phyloP scores from a whole-genome alignment of 2,888 invertebrate species.

The Ceraclea dissimilis region DNA sequence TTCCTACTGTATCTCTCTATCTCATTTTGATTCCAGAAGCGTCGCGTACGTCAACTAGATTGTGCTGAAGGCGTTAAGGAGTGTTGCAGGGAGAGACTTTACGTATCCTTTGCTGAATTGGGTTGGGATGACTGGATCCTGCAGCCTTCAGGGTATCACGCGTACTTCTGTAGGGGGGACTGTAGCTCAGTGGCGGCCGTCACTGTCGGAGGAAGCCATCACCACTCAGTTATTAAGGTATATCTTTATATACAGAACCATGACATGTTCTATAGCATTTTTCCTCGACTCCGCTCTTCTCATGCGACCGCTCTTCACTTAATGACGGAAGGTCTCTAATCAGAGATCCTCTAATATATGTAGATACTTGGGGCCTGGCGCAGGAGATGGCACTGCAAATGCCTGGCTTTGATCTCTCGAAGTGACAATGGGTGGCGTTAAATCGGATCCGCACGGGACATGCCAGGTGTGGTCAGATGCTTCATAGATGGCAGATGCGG shows the following conservation, averaged over 20 bases:
- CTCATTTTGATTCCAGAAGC: too few relatives aligned
- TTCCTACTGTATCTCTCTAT: too few relatives aligned
- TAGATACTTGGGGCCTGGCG: too few relatives aligned
- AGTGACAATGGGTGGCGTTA: too few relatives aligned
- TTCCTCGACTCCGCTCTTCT: too few relatives aligned
- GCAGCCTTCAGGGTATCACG: slow-evolving; percentile 73
- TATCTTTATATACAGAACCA: too few relatives aligned
- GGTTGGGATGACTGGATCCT: slow-evolving; percentile 89
- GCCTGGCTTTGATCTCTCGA: background rate
- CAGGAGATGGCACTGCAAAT: background rate
- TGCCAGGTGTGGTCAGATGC: too few relatives aligned
- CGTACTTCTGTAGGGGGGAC: slow-evolving; percentile 79
- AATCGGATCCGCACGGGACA: too few relatives aligned
- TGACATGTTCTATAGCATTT: too few relatives aligned
- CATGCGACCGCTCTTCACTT: too few relatives aligned
- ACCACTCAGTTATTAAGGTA: slow-evolving; percentile 70
- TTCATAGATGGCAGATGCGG: too few relatives aligned
- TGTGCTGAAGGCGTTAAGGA: slow-evolving; percentile 63
- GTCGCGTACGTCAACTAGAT: slow-evolving; percentile 57
- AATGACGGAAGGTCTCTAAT: too few relatives aligned
- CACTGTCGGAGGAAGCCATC: slow-evolving; percentile 54
- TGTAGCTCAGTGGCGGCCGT: slow-evolving; percentile 68
- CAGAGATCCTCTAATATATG: background rate
- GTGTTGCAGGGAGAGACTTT: slow-evolving; percentile 76
- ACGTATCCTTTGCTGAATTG: slow-evolving; percentile 74